phyloP scores from a whole-genome alignment of 2,113 vertebrate species.

The Oryzias javanicus region DNA sequence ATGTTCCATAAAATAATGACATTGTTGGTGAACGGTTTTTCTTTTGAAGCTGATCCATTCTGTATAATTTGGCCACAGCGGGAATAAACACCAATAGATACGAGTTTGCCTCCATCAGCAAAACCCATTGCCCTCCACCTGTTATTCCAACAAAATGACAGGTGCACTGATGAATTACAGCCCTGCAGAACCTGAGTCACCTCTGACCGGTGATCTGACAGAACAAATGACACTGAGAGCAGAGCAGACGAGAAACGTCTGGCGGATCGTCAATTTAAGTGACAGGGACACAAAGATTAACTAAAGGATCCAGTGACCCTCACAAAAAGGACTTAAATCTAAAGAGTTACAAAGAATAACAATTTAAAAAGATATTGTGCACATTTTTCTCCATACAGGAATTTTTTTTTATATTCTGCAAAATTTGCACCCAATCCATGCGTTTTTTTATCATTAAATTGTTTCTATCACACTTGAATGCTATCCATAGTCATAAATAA shows the following conservation, averaged over 20 bases:
- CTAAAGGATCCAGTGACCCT: too few species aligned
- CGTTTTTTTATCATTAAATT: too few species aligned
- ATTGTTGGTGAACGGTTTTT: background rate
- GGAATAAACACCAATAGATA: background rate
- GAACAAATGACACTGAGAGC: background rate
- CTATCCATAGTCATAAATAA: too few species aligned
- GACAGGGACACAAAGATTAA: background rate
- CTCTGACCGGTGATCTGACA: background rate
- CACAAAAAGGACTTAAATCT: too few species aligned
- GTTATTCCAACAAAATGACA: constrained; percentile 28
- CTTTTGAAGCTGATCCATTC: background rate
- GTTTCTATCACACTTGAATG: too few species aligned
- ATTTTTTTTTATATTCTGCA: too few species aligned
- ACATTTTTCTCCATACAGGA: too few species aligned
- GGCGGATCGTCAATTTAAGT: too few species aligned
- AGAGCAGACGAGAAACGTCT: background rate
- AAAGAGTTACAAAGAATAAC: too few species aligned
- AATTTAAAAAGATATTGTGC: too few species aligned
- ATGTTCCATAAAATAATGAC: too few species aligned
- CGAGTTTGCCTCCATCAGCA: background rate
- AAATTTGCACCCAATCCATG: too few species aligned
- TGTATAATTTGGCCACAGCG: constrained; percentile 6
- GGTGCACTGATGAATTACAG: constrained; percentile 38
- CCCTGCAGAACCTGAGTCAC: constrained; percentile 31
- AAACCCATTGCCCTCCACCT: background rate